Evolutionary conservation across 1,140 invertebrate genomes (phyloP).

Genomic region (Pogonus chalceus): DNA sequence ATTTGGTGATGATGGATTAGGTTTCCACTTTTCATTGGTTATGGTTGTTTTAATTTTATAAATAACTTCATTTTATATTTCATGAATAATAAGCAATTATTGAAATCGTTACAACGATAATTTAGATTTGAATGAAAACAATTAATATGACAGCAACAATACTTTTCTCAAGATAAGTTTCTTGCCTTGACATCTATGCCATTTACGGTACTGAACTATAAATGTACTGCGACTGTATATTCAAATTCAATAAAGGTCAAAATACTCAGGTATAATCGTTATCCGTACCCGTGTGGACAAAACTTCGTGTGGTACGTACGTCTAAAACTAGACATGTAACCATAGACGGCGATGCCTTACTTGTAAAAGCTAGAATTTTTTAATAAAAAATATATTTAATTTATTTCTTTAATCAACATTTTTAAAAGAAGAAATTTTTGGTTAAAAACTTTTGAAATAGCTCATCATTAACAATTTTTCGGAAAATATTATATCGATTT

Average conservation of each 20-base stretch:
- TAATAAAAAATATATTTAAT: too few species aligned
- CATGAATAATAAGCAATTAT: not conserved
- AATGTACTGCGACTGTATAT: not conserved
- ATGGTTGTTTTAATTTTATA: constrained; percentile 19
- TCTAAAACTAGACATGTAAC: not conserved
- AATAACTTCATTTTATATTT: constrained; percentile 15
- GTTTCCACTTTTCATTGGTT: constrained; percentile 6
- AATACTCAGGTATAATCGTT: constrained; percentile 2
- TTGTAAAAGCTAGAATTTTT: too few species aligned
- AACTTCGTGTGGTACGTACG: not conserved
- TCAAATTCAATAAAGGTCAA: constrained; percentile 3
- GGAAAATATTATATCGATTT: too few species aligned
- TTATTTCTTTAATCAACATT: too few species aligned
- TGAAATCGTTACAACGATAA: not conserved
- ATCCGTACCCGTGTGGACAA: not conserved
- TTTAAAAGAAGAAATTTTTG: too few species aligned
- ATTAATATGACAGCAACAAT: constrained; percentile 1
- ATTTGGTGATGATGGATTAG: constrained; percentile 12
- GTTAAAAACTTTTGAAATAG: too few species aligned
- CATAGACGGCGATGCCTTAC: not conserved
- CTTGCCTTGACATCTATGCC: constrained; percentile 6
- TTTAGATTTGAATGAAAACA: not conserved
- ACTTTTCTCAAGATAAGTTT: not conserved
- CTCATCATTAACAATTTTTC: too few species aligned
- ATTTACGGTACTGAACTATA: constrained; percentile 6